These are phyloP conservation scores for Magallana angulata DNA, from an alignment of 1,140 invertebrate species.

Conservation along the genomic window DNA sequence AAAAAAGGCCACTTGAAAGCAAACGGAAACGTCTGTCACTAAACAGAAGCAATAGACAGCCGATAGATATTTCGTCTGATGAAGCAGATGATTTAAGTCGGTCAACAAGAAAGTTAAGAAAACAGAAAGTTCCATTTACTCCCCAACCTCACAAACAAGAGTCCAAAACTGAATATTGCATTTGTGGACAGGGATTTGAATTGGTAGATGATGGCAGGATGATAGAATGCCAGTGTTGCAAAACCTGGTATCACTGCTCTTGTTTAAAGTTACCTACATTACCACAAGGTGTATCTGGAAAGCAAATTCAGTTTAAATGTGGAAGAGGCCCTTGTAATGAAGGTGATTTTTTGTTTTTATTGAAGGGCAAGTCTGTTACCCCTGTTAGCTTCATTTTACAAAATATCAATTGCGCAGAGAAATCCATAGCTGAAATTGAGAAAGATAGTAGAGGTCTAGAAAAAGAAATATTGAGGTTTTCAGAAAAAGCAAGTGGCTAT, in stretches of 20 bases:
- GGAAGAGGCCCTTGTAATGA: background rate
- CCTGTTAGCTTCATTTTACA: background rate
- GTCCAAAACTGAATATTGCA: too few relatives aligned
- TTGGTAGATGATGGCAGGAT: too few relatives aligned
- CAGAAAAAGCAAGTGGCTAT: too few relatives aligned
- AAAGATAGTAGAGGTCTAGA: too few relatives aligned
- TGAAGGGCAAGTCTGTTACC: background rate
- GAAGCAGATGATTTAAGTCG: background rate
- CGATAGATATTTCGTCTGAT: background rate
- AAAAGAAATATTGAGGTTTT: too few relatives aligned
- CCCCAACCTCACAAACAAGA: too few relatives aligned
- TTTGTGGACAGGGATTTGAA: too few relatives aligned
- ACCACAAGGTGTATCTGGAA: background rate
- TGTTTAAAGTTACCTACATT: background rate
- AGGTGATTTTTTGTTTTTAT: background rate
- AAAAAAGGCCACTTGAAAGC: background rate
- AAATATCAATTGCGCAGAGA: too few relatives aligned
- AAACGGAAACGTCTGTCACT: background rate
- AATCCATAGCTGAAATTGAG: too few relatives aligned
- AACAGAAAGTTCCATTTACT: background rate
- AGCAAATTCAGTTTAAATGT: background rate
- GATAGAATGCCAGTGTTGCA: background rate
- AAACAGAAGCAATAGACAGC: background rate
- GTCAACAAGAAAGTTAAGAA: background rate
- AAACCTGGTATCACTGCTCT: conserved; percentile 3